Conservation (phyloP, 2,888 invertebrate species). For the Schizaphis graminum region DNA sequence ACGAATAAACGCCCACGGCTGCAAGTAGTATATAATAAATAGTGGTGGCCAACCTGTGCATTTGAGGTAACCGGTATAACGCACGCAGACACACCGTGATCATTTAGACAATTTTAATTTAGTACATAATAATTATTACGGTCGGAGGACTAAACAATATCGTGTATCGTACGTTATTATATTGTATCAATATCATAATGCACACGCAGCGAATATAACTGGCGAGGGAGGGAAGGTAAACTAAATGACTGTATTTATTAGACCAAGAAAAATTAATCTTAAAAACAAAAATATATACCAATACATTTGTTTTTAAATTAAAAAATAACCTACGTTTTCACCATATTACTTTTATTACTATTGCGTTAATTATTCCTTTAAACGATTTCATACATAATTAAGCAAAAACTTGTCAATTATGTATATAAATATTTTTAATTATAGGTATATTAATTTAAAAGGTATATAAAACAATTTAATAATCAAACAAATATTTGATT, state of each 20-base stretch:
- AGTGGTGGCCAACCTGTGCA: constrained; percentile 24
- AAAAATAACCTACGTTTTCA: background rate
- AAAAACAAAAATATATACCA: background rate
- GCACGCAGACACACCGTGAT: too few species aligned
- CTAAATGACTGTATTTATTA: background rate
- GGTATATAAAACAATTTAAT: background rate
- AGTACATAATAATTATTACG: background rate
- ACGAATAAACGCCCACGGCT: constrained; percentile 51
- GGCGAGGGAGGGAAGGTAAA: background rate
- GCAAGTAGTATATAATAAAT: background rate
- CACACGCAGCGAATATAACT: background rate
- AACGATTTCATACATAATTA: background rate
- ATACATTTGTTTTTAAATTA: background rate
- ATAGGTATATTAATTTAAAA: background rate
- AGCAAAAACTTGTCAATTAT: background rate
- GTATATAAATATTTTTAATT: too few species aligned
- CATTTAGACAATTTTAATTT: background rate
- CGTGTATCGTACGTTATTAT: background rate
- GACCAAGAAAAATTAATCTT: background rate
- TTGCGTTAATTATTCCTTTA: background rate
- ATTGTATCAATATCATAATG: background rate
- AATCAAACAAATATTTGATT: background rate
- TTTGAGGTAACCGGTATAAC: constrained; percentile 12
- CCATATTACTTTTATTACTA: background rate
- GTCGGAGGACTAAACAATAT: background rate